Conservation (phyloP, 1,140 invertebrate species). For the Orchestia grillus region DNA sequence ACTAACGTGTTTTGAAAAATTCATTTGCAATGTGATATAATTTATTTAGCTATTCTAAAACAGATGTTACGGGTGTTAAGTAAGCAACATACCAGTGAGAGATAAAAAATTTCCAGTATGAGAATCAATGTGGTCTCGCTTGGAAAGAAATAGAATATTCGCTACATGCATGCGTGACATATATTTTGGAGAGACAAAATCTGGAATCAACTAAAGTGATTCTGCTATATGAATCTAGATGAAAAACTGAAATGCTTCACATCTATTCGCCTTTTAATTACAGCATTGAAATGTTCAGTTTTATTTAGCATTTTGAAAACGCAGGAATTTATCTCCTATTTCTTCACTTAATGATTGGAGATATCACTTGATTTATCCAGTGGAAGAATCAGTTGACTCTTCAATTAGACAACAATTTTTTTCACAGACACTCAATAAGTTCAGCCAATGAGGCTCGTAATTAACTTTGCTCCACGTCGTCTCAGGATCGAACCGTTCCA, state of each 20-base stretch:
- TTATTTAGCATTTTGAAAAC: background rate
- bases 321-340: background rate
- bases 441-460: slow-evolving; percentile 28
- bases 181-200: no score
- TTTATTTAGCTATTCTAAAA: background rate
- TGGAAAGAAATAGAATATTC: background rate
- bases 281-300: background rate
- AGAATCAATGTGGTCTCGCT: no score
- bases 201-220: background rate
- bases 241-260: background rate
- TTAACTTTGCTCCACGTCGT: slow-evolving; percentile 11
- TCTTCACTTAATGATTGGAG: slow-evolving; percentile 5
- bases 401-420: slow-evolving; percentile 15
- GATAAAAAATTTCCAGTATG: no score
- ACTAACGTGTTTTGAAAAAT: background rate
- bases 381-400: background rate
- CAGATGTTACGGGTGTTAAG: background rate
- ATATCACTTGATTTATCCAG: background rate
- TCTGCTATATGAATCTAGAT: no score
- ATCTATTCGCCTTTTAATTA: background rate
- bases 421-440: background rate
- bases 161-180: background rate
- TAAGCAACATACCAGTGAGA: no score
- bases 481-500: background rate
- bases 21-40: no score